Percentiles rank a stretch among this genome's conserved stretches.
These are phyloP conservation scores for Eulithis testata DNA, from an alignment of 2,888 invertebrate genomes.

Conservation along the genomic window DNA sequence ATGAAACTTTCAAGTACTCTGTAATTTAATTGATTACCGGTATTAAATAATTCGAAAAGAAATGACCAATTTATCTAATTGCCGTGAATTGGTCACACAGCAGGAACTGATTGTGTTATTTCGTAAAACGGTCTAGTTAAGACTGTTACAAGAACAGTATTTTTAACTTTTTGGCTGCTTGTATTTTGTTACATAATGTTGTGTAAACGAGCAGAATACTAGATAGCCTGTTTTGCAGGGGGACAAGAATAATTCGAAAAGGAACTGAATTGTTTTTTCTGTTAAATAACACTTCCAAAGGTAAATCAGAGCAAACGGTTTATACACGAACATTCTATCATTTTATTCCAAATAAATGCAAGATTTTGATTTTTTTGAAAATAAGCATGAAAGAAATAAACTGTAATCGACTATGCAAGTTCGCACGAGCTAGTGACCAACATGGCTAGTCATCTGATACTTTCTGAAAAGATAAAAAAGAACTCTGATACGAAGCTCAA, in stretches of 20 bases:
- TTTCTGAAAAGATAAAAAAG: constrained; percentile 20
- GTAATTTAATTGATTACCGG: constrained; percentile 32
- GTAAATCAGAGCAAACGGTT: too few relatives aligned
- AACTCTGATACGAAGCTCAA: constrained; percentile 41
- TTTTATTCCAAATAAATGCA: too few relatives aligned
- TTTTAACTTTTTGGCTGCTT: constrained; percentile 22
- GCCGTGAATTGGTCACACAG: constrained; percentile 43
- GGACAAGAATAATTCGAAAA: neutral
- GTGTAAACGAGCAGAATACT: constrained; percentile 7
- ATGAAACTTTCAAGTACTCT: constrained; percentile 22
- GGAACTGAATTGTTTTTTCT: neutral
- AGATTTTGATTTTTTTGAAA: too few relatives aligned
- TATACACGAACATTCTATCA: too few relatives aligned
- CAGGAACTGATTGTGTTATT: constrained; percentile 47
- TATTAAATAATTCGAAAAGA: constrained; percentile 33
- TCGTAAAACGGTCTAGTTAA: constrained; percentile 49
- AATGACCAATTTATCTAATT: constrained; percentile 47
- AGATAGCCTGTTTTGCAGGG: constrained; percentile 6
- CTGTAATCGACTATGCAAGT: neutral
- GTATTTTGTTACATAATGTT: constrained; percentile 21
- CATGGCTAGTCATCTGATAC: constrained; percentile 29
- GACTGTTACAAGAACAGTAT: constrained; percentile 43
- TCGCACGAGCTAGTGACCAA: neutral
- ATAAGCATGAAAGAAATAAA: neutral
- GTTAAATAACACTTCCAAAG: neutral